phyloP scores from a whole-genome alignment of 2,888 invertebrate species.

The Meghimatium bilineatum region DNA sequence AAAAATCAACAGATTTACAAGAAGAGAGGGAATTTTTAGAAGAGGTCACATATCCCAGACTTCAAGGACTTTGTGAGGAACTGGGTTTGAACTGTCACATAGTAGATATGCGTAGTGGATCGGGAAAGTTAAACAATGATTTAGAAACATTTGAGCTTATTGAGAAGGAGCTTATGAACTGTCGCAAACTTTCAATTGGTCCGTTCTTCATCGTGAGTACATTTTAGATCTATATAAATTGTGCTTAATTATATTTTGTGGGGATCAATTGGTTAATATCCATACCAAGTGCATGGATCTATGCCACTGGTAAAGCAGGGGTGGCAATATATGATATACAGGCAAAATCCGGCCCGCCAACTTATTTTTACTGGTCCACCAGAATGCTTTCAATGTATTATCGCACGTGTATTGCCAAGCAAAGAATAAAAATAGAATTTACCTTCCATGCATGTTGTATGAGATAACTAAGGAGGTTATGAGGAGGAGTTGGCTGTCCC shows the following conservation, averaged over 20 bases:
- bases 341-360: no score
- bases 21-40: slow-evolving; percentile 56
- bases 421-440: no score
- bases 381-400: no score
- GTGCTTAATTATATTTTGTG: background rate
- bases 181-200: slow-evolving; percentile 51
- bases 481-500: no score
- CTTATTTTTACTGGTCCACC: no score
- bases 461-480: no score
- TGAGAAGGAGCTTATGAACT: slow-evolving; percentile 47
- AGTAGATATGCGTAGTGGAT: slow-evolving; percentile 54
- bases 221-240: background rate
- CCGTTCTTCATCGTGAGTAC: slow-evolving; percentile 53
- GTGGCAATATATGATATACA: no score
- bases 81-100: slow-evolving; percentile 54
- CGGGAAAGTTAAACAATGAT: slow-evolving; percentile 50
- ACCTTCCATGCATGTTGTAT: no score
- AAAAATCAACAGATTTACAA: slow-evolving; percentile 47
- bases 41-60: slow-evolving; percentile 53
- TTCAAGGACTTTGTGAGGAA: slow-evolving; percentile 51
- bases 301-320: no score
- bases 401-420: no score
- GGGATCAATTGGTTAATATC: no score
- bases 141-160: slow-evolving; percentile 52
- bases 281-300: no score